Evolutionary conservation across 2,888 invertebrate genomes (phyloP), one percentile per base, ranked within the genome.

Genomic region (Timandra comae): DNA sequence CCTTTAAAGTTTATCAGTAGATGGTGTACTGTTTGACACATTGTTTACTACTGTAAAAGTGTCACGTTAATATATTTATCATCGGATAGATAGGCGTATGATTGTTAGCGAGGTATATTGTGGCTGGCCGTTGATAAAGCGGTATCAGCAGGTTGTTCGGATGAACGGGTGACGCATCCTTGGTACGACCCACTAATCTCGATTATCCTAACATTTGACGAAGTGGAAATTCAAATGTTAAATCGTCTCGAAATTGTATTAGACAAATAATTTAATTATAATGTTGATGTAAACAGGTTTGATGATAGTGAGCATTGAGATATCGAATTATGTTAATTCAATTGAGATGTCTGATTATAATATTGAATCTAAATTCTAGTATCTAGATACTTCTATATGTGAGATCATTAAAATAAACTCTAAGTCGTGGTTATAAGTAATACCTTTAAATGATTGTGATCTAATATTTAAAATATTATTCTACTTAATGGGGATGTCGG

Each of bases 61-160:
- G 27, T 33, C 34, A 31, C 45, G 38, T 39, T 43, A 41, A 48
- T 45, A 43, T 34, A 46, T 49, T 55, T 55, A 60, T 65, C 46
- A 35, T 37, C 38, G 40, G 55, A 59, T 39, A 41, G 56, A 60
- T 49, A 60, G 32, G 33, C 39, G 35, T 56, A 50, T 55, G 53
- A 55, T 63, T 65, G 57, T 56, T 61, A 30, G 9, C 53, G 54
- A 37, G 46, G 49, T 46, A 50, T 56, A 61, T 55, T 63, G 54
- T 58, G 47, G 43, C 48, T 46, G 47, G 41, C 42, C 54, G 50
- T 19, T 60, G 61, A 60, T 57, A 65, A 31, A 38, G 50, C 61
- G 41, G 16, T 80, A 79, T 81, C 77, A 53, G 42, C 61, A 61
- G 71, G 73, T 42, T 67, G 55, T 74, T 51, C 70, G 65, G 68